Base-by-base conservation (phyloP, 2,888 invertebrate genomes). In the Macaria notata region DNA sequence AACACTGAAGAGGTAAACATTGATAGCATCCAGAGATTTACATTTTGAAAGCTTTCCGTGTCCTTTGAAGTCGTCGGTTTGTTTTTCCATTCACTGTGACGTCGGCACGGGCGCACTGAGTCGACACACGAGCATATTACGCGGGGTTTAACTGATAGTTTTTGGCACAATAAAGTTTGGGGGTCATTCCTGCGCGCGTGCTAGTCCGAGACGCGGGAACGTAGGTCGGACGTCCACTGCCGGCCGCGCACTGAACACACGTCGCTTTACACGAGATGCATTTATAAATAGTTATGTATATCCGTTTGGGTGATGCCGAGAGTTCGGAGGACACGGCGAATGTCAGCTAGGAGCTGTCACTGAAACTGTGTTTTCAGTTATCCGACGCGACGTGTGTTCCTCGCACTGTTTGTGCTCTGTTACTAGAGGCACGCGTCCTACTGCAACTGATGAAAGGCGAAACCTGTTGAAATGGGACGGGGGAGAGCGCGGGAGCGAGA, bases 1-100 rank as follows among this genome's bases (percentile, higher is more conserved):
- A 91, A 91, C 91, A 90, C 91, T 79, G 79, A 80, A 88, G 91
- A 91, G 89, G 89, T 91, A 90, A 88, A 88, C 88, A 89, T 86
- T 87, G 77, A 78, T 70, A 70, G 74, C 71, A 75, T 79, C 72
- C 72, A 75, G 60, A 72, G 70, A 76, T 73, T 86, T 82, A 87
- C 88, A 89, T 89, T 60, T 71, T 84, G 84, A 67, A 79, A 83
- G 75, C 78, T 81, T 75, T 69, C 61, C 61, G 64, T 61, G 68
- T 78, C 64, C 72, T 66, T 72, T 65, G 56, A 61, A 61, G 66
- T 62, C 60, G 66, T 63, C 61, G 55, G 63, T 62, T 79, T 78
- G 71, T 78, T 78, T 79, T 65, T 75, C 66, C 76, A 74, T 79
- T 78, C 79, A 76, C 79, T 63, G 72, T 78, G 76, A 72, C 74